Evolutionary conservation across 2,113 vertebrate genomes (phyloP), one percentile per base, ranked within the genome.

Genomic region (Chaetorhynchus papuensis): DNA sequence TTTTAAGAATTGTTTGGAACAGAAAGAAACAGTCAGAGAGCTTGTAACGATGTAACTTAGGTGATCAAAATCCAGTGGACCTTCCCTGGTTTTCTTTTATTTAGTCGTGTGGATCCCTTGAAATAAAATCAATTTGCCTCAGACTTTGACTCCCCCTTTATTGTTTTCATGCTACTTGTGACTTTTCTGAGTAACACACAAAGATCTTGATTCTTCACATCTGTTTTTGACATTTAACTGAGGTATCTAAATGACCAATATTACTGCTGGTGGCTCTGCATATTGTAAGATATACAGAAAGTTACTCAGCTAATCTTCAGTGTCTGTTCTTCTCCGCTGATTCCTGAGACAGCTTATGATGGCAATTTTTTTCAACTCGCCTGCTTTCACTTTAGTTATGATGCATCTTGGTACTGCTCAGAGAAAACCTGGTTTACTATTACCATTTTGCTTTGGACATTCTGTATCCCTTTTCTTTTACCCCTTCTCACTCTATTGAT

Each of bases 31-130:
- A 75, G 17, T 14, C 7, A 33, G 15, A 15, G 11, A 60, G 5
- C 4, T 50, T 41, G 9, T 16, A 76, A 3, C 0, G 0, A 28
- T 37, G 6, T 33, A 65, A 49, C 0, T 1, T 6, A 44, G 15
- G 17, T 45, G 4, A 45, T 50, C 21, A 65, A 12, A 64, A 65
- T 56, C 19, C 30, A 35, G 14, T 31, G 19, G 45, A 80, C 66
- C 13, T 80, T 76, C 10, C 26, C 6, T 65, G 16, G 0, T 26
- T 41, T 37, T 60, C 18, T 83, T 79, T 52, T 53, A 59, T 56
- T 93, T 50, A 23, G 27, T 30, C 4, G 2, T 60, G 5, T 52
- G 41, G 21, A 61, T 54, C 2, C 13, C 23, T 28, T 45, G 28
- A 75, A 54, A 64, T 50, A 52, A 68, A 83, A 39, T 56, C 30